Percentiles rank a stretch among this genome's conserved stretches.
Conservation (phyloP, 2,888 invertebrate genomes). For the Diarsia brunnea region DNA sequence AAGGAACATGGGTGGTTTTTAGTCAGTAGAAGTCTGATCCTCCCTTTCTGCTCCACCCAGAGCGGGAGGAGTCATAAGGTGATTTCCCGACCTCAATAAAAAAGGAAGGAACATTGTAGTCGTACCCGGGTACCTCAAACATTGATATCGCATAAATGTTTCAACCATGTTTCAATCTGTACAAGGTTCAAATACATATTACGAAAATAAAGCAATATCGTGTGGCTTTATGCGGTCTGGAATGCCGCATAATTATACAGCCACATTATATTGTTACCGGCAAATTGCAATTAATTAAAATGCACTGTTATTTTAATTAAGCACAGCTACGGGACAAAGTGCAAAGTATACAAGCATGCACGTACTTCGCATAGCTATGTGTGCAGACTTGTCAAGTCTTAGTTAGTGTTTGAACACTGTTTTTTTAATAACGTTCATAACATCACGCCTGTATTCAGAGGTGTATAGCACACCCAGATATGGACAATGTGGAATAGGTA, state of each 20-base stretch:
- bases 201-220: slow-evolving; percentile 1
- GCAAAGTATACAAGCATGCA: not conserved
- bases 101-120: no score
- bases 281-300: slow-evolving; percentile 11
- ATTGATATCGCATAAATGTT: not conserved
- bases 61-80: no score
- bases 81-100: no score
- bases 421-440: not conserved
- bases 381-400: not conserved
- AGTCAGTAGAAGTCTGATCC: no score
- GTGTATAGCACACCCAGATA: no score
- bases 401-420: not conserved
- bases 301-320: not conserved
- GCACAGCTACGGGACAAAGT: not conserved
- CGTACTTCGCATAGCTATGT: not conserved
- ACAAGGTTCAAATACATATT: no score
- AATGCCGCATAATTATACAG: not conserved
- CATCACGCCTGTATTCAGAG: no score
- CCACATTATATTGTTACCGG: slow-evolving; percentile 5
- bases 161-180: not conserved
- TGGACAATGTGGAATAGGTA: not conserved
- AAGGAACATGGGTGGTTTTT: no score
- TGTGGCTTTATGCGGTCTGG: not conserved
- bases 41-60: no score
- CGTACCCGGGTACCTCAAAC: not conserved